These are phyloP conservation scores for Drosophila yooni DNA, from an alignment of 2,888 invertebrate species.

Conservation along the genomic window DNA sequence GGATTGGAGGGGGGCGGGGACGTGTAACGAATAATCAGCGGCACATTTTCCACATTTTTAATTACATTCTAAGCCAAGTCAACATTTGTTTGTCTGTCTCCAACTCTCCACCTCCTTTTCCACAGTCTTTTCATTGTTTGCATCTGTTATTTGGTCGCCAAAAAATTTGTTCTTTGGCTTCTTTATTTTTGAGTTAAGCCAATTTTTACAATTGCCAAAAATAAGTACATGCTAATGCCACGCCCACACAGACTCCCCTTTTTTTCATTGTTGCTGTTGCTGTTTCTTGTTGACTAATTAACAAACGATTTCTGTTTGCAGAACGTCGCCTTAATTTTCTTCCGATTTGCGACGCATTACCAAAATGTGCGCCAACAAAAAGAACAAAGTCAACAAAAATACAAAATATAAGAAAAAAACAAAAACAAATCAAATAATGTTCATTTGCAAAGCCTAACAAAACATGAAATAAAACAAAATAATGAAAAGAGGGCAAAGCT, in stretches of 20 bases:
- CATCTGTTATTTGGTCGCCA: conserved; percentile 15
- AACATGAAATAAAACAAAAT: not conserved
- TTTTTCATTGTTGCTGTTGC: conserved; percentile 13
- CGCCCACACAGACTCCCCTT: conserved; percentile 32
- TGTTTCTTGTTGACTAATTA: conserved; percentile 58
- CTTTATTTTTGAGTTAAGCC: conserved; percentile 26
- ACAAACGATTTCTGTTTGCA: conserved; percentile 69
- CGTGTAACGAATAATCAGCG: conserved; percentile 56
- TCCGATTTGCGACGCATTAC: conserved; percentile 77
- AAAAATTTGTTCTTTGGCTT: conserved; percentile 52
- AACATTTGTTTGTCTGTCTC: conserved; percentile 61
- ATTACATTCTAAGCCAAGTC: conserved; percentile 66
- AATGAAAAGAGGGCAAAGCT: conserved; percentile 58
- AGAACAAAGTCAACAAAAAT: conserved; percentile 11
- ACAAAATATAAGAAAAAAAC: conserved; percentile 8
- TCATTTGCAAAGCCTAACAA: conserved; percentile 52
- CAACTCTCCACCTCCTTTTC: not conserved
- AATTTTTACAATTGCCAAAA: conserved; percentile 63
- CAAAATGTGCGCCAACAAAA: conserved; percentile 61
- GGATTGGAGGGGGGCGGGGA: not conserved
- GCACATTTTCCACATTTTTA: conserved; percentile 60
- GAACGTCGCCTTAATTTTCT: conserved; percentile 62
- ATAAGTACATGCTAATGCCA: conserved; percentile 62
- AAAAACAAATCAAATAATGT: conserved; percentile 55
- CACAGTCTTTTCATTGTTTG: not conserved